phyloP scores from a whole-genome alignment of 2,113 vertebrate genomes.

The Phalacrocorax aristotelis region DNA sequence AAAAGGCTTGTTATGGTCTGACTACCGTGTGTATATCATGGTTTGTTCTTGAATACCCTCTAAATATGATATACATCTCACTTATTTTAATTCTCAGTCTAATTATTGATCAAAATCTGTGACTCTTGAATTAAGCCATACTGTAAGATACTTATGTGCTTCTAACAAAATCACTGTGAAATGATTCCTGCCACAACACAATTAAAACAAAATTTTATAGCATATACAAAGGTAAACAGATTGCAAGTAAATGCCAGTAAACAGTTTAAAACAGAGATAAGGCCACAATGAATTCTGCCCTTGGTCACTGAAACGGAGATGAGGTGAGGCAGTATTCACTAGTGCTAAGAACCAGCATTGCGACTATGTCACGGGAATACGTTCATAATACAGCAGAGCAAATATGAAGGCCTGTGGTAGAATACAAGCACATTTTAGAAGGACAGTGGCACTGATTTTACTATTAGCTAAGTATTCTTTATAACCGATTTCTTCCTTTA shows the following conservation, averaged over 20 bases:
- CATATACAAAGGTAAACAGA: conserved; percentile 57
- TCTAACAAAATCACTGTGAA: conserved; percentile 52
- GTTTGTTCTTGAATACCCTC: conserved; percentile 32
- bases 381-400: neutral
- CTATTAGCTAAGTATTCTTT: conserved; percentile 3
- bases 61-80: neutral
- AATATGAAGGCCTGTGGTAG: conserved; percentile 34
- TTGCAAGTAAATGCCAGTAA: conserved; percentile 70
- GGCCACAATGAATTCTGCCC: conserved; percentile 81
- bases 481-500: conserved; percentile 40
- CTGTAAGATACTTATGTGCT: conserved; percentile 10
- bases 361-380: neutral
- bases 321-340: conserved; percentile 68
- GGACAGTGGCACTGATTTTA: conserved; percentile 34
- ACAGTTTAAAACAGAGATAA: conserved; percentile 75
- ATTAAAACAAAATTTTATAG: conserved; percentile 27
- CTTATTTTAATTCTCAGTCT: conserved; percentile 36
- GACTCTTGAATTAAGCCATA: conserved; percentile 39
- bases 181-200: conserved; percentile 25
- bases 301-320: conserved; percentile 66
- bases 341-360: conserved; percentile 28
- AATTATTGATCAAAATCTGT: conserved; percentile 31
- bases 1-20: conserved; percentile 36
- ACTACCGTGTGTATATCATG: neutral
- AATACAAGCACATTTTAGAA: conserved; percentile 18